These are phyloP conservation scores for Heliconius charithonia DNA, from an alignment of 2,888 invertebrate species.

Conservation along the genomic window DNA sequence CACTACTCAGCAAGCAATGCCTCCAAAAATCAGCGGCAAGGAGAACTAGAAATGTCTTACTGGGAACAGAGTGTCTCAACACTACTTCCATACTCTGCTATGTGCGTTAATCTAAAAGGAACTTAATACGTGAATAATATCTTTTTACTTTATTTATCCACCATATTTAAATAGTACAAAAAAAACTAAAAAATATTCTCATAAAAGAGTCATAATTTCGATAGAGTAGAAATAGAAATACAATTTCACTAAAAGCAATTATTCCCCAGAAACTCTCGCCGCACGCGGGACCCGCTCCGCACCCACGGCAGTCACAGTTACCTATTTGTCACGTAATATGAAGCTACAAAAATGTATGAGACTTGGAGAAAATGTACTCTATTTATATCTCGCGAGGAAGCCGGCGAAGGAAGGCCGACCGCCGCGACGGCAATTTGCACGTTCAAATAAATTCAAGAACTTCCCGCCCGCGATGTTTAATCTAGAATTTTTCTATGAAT, in stretches of 20 bases:
- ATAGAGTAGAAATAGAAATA: slow-evolving; percentile 24
- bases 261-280: slow-evolving; percentile 36
- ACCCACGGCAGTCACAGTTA: slow-evolving; percentile 50
- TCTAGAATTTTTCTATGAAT: slow-evolving; percentile 60
- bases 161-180: neutral
- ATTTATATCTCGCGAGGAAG: slow-evolving; percentile 57
- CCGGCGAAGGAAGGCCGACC: slow-evolving; percentile 56
- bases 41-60: too few relatives aligned
- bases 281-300: slow-evolving; percentile 45
- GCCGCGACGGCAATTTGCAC: slow-evolving; percentile 55
- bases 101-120: too few relatives aligned
- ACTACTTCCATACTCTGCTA: too few relatives aligned
- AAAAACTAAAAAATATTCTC: neutral
- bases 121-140: too few relatives aligned
- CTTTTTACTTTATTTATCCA: too few relatives aligned
- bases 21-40: too few relatives aligned
- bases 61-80: too few relatives aligned
- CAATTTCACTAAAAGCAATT: slow-evolving; percentile 26
- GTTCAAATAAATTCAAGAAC: slow-evolving; percentile 56
- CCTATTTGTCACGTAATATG: slow-evolving; percentile 29
- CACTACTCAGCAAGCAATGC: too few relatives aligned
- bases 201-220: neutral
- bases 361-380: slow-evolving; percentile 57
- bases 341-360: slow-evolving; percentile 61
- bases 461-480: slow-evolving; percentile 53